These are phyloP conservation scores for Physeter macrocephalus DNA, from an alignment of 2,113 vertebrate species.

Conservation along the genomic window DNA sequence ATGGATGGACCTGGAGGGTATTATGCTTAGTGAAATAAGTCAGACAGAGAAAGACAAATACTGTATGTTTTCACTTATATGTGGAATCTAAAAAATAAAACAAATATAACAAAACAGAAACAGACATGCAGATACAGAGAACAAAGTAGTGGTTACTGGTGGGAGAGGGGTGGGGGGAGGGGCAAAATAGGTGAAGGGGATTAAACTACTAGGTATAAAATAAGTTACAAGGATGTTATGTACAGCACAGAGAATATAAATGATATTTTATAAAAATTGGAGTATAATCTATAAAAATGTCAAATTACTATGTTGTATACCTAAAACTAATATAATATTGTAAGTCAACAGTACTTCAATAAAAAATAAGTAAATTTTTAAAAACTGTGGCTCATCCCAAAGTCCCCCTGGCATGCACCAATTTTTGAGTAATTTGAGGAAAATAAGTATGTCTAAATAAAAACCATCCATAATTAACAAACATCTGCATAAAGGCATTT, in stretches of 20 bases:
- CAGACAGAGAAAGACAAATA: not conserved
- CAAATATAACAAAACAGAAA: not conserved
- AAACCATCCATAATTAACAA: slow-evolving; percentile 1
- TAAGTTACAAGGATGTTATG: not conserved
- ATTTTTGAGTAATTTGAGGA: not conserved
- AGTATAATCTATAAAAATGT: not conserved
- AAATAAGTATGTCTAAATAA: not conserved
- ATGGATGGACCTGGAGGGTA: no score
- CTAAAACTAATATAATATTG: not conserved
- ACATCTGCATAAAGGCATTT: slow-evolving; percentile 2
- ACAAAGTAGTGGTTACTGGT: not conserved
- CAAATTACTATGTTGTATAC: not conserved
- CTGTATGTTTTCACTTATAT: not conserved
- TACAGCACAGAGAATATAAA: not conserved
- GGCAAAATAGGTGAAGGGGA: not conserved
- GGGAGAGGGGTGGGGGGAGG: not conserved
- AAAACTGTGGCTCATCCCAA: not conserved
- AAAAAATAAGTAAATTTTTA: not conserved
- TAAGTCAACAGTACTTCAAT: not conserved
- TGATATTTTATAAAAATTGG: not conserved
- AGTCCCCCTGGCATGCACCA: not conserved
- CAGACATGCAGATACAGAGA: not conserved
- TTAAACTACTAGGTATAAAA: not conserved
- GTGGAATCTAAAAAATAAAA: not conserved
- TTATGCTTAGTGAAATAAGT: not conserved